These are phyloP conservation scores for Hapalemur alaotrensis DNA, from an alignment of 2,797 vertebrate genomes.

Conservation along the genomic window DNA sequence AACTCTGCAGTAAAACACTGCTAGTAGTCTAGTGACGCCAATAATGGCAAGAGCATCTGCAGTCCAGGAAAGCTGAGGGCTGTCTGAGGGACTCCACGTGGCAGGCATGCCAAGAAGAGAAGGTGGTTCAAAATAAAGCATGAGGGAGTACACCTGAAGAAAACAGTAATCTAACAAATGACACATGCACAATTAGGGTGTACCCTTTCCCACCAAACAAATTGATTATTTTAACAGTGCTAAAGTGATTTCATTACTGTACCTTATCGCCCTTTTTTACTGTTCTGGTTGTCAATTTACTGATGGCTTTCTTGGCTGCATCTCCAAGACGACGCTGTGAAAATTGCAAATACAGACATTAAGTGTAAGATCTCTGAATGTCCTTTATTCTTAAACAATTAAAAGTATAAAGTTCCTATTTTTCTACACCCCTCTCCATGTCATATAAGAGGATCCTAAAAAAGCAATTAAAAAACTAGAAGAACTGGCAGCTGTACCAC, in stretches of 20 bases:
- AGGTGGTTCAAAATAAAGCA: not conserved
- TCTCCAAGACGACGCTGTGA: slow-evolving; percentile 95
- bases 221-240: not conserved
- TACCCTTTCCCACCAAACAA: not conserved
- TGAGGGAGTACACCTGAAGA: not conserved
- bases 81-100: not conserved
- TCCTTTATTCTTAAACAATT: slow-evolving; percentile 64
- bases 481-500: not conserved
- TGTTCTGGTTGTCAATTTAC: slow-evolving; percentile 96
- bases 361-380: slow-evolving; percentile 65
- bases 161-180: not conserved
- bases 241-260: slow-evolving; percentile 59
- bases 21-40: not conserved
- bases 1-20: not conserved
- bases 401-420: slow-evolving; percentile 45
- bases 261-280: slow-evolving; percentile 99
- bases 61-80: not conserved
- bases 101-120: not conserved
- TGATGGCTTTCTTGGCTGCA: slow-evolving; percentile 97
- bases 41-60: not conserved
- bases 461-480: not conserved
- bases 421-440: not conserved
- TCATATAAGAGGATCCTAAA: slow-evolving; percentile 41
- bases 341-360: slow-evolving; percentile 78
- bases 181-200: not conserved